These are phyloP conservation scores for Catonia carolina DNA, from an alignment of 2,888 invertebrate genomes.

Conservation along the genomic window DNA sequence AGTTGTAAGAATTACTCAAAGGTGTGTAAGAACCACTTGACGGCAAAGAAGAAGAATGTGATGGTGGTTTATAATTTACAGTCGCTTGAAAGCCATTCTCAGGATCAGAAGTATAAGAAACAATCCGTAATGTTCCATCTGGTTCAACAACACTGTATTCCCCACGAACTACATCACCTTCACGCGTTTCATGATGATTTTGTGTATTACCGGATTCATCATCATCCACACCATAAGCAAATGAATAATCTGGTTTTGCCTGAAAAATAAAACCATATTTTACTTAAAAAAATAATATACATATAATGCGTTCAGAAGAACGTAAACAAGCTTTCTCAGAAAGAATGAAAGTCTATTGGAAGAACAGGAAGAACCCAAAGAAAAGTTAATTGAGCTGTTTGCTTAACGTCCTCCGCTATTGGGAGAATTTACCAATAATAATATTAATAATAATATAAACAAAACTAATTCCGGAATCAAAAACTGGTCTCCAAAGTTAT, in stretches of 20 bases:
- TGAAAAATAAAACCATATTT: conserved; percentile 39
- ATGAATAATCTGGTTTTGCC: conserved; percentile 69
- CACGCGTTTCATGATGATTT: conserved; percentile 62
- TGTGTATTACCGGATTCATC: conserved; percentile 65
- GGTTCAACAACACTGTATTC: conserved; percentile 68
- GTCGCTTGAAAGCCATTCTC: conserved; percentile 64
- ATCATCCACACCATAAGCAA: conserved; percentile 70
- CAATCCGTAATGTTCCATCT: conserved; percentile 63
- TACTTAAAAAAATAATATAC: neutral
- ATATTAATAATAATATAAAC: too few species aligned
- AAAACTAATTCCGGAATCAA: too few species aligned
- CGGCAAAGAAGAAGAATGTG: neutral
- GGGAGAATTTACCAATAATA: too few species aligned
- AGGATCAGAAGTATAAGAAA: conserved; percentile 66
- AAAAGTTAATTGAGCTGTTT: too few species aligned
- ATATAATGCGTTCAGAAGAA: conserved; percentile 13
- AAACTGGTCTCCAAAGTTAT: too few species aligned
- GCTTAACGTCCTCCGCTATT: too few species aligned
- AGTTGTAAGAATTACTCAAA: too few species aligned
- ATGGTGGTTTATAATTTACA: neutral
- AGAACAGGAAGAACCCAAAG: too few species aligned
- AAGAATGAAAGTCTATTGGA: too few species aligned
- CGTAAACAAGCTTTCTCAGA: too few species aligned
- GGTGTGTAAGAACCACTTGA: too few species aligned
- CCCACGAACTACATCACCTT: conserved; percentile 65